These are phyloP conservation scores for Caenorhabditis auriculariae DNA, from an alignment of 2,888 invertebrate genomes.

Conservation along the genomic window DNA sequence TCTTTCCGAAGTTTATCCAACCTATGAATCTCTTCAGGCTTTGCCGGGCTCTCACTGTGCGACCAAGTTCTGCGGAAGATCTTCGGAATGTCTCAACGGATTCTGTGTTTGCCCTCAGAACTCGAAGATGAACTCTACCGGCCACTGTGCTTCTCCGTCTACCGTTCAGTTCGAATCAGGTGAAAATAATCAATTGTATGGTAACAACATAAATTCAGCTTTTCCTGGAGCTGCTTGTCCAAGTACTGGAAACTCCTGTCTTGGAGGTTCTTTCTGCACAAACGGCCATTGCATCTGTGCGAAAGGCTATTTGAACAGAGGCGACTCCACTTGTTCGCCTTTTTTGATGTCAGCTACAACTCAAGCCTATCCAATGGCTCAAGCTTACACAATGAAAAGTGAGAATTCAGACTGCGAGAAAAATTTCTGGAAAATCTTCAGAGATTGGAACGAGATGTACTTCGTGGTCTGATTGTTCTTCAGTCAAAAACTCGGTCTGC, in stretches of 20 bases:
- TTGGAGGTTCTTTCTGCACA: constrained; percentile 17
- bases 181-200: neutral
- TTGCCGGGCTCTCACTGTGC: constrained; percentile 31
- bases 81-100: constrained; percentile 40
- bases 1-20: neutral
- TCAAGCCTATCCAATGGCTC: too few species aligned
- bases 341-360: too few species aligned
- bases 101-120: constrained; percentile 38
- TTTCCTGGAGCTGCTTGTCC: constrained; percentile 20
- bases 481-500: constrained; percentile 5
- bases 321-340: constrained; percentile 5
- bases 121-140: constrained; percentile 9
- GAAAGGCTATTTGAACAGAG: constrained; percentile 1
- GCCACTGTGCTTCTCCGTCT: too few species aligned
- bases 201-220: constrained; percentile 8
- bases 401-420: too few species aligned
- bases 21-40: constrained; percentile 9
- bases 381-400: too few species aligned
- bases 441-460: constrained; percentile 4
- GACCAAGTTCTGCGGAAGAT: constrained; percentile 31
- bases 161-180: too few species aligned
- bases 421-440: too few species aligned
- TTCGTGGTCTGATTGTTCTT: constrained; percentile 3
- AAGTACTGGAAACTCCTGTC: constrained; percentile 6
- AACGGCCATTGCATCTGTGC: constrained; percentile 17